Base-by-base conservation (phyloP, 2,113 vertebrate genomes). In the Mesitornis unicolor region DNA sequence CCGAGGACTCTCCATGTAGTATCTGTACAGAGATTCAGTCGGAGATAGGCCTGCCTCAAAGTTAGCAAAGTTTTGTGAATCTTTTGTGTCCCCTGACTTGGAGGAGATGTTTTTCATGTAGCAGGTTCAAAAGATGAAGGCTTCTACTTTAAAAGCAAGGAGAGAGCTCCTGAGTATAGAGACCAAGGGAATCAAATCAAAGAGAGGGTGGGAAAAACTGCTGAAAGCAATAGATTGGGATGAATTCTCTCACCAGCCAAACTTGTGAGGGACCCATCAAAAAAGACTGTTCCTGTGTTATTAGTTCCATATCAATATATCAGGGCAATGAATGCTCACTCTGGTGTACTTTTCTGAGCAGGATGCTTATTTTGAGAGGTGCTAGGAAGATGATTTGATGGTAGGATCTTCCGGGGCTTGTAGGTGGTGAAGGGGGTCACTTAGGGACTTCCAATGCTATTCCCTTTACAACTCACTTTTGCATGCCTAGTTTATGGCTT, bases 211-310 rank as follows among this genome's bases (percentile, higher is more conserved):
- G 18, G 22, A 38, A 75, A 88, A 96, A 90, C 35, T 54, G 7
- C 35, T 61, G 57, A 93, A 93, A 89, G 43, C 16, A 53, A 7
- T 65, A 87, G 53, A 38, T 20, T 53, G 7, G 54, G 65, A 84
- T 53, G 25, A 91, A 80, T 89, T 90, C 61, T 6, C 16, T 86
- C 50, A 79, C 28, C 3, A 13, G 28, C 18, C 16, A 35, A 91
- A 81, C 63, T 92, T 89, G 15, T 67, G 63, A 89, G 67, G n/a
- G 19, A 51, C 19, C 10, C 24, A 43, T 84, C 48, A 87, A 73
- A 89, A 96, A 76, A 87, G 17, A 19, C 20, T n/a, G 12, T 87
- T 85, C 53, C 35, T 84, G 42, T 42, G 73, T 56, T 87, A 50
- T 78, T 76, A 38, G 19, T 85, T 84, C 89, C 65, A 29, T 77